These are phyloP conservation scores for Drosophila prosaltans DNA, from an alignment of 1,140 invertebrate species.

Conservation along the genomic window DNA sequence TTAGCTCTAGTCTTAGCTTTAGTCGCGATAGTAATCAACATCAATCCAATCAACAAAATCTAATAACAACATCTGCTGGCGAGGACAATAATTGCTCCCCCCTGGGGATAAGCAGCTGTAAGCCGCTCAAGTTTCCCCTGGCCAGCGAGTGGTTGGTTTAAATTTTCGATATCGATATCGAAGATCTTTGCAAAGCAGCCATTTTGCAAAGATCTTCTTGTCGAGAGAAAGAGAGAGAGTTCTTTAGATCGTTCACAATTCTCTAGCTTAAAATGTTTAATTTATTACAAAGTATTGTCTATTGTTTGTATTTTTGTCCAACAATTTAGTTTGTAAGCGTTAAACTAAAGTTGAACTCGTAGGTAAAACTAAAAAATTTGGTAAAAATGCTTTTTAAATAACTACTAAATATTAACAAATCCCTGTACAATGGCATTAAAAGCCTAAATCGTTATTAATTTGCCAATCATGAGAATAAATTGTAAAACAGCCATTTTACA, in stretches of 20 bases:
- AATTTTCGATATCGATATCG: background rate
- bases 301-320: conserved; percentile 30
- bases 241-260: conserved; percentile 19
- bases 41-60: conserved; percentile 40
- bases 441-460: conserved; percentile 6
- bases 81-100: conserved; percentile 79
- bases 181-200: conserved; percentile 65
- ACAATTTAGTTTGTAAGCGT: conserved; percentile 48
- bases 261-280: conserved; percentile 7
- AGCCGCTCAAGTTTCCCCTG: conserved; percentile 79
- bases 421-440: conserved; percentile 58
- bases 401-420: conserved; percentile 22
- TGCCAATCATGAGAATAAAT: conserved; percentile 33
- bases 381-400: conserved; percentile 72
- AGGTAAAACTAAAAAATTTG: conserved; percentile 57
- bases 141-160: conserved; percentile 82
- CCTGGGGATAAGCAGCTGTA: conserved; percentile 73
- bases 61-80: conserved; percentile 65
- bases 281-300: conserved; percentile 44
- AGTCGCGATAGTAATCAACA: conserved; percentile 46
- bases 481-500: conserved; percentile 71
- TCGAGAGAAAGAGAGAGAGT: background rate
- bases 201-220: conserved; percentile 57
- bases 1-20: conserved; percentile 63
- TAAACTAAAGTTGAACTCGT: conserved; percentile 44